Evolutionary conservation across 2,113 vertebrate genomes (phyloP).

Genomic region (Salvelinus alpinus): DNA sequence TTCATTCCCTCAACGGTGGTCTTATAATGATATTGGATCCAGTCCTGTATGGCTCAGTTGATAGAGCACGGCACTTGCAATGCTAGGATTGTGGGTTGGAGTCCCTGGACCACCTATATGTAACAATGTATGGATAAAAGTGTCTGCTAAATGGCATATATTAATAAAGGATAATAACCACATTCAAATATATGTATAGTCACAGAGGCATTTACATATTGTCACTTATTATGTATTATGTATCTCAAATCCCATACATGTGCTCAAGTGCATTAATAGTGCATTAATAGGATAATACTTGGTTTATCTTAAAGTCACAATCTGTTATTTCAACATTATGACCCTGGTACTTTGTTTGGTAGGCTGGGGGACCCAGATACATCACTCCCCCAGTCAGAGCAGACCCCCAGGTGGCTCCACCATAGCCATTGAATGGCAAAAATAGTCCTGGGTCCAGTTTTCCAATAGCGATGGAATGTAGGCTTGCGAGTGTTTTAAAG

Average conservation of each 20-base stretch:
- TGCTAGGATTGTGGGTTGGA: no score
- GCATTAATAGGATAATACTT: no score
- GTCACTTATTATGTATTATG: no score
- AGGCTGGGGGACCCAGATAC: constrained; percentile 46
- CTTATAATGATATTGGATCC: not conserved
- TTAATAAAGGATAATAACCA: not conserved
- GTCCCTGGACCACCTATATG: no score
- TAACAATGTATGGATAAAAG: no score
- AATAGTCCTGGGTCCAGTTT: constrained; percentile 37
- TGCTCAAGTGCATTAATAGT: not conserved
- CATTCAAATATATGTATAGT: not conserved
- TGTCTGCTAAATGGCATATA: no score
- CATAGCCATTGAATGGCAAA: constrained; percentile 41
- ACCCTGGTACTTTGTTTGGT: not conserved
- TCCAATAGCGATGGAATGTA: no score
- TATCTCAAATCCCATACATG: not conserved
- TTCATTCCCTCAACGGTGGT: constrained; percentile 21
- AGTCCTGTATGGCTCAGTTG: no score
- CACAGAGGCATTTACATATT: not conserved
- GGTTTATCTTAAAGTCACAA: not conserved
- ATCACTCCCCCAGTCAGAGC: not conserved
- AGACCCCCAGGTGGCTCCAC: constrained; percentile 31
- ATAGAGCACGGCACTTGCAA: no score
- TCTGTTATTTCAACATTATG: not conserved
- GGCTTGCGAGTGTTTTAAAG: no score